Evolutionary conservation across 1,140 invertebrate species (phyloP), one percentile per base, ranked within the genome.

Genomic region (Atopsyche davidsoni): DNA sequence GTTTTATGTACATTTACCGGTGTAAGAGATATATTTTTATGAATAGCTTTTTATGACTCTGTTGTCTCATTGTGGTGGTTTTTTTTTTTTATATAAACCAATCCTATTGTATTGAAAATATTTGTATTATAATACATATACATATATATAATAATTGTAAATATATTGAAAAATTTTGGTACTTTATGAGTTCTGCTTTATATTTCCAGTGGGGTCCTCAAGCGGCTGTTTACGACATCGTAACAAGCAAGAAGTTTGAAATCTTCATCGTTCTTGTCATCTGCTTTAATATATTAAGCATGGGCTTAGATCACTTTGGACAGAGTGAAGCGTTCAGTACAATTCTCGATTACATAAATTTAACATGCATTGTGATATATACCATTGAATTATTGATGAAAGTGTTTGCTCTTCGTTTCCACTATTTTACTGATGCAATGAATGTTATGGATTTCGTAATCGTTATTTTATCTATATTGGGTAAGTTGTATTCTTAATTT

Each of bases 181-280:
- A 28, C n/a, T 28, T 28, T 6, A 7, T 28, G n/a, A n/a, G 48
- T 60, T 59, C 51, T 54, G 58, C 64, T 59, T 28, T 28, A 28
- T 28, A 55, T 49, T 80, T 82, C 24, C 75, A 98, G 93, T 93
- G 92, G 84, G 84, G 85, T 70, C 88, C 92, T 40, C 92, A 96
- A 79, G 89, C 85, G 46, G 86, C 96, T 62, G 87, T 96, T 57
- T 98, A 97, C 73, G 92, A 97, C 77, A 85, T 98, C 68, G 90
- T 93, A 58, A 96, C 90, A 47, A 91, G 96, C 76, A 96, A 96
- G 73, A 97, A 96, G 75, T 98, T 98, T 76, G 96, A 98, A 76
- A 97, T 98, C 86, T 84, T 94, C 63, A 98, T 98, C 70, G 97
- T 98, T 94, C 81, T 96, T 72, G 94, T 97, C 75, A 98, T 98